phyloP scores from a whole-genome alignment of 2,888 invertebrate genomes.

The Linnaemya vulpina region DNA sequence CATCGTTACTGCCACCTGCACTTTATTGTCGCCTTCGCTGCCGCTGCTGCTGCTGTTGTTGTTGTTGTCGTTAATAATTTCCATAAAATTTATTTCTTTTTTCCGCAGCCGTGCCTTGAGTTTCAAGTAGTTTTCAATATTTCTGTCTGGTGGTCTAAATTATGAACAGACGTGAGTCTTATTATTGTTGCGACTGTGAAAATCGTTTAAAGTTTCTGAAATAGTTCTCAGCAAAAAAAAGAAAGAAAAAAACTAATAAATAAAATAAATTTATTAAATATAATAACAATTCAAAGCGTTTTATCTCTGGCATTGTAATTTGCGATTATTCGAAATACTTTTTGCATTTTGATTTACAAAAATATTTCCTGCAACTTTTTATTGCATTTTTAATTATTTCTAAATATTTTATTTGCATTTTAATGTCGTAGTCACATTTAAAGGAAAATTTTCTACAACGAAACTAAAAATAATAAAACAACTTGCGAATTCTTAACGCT shows the following conservation, averaged over 20 bases:
- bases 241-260: constrained; percentile 40
- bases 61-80: constrained; percentile 48
- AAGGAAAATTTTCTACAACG: too few relatives aligned
- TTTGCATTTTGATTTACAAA: constrained; percentile 20
- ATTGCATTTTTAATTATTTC: neutral
- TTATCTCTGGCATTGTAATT: constrained; percentile 36
- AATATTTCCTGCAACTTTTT: neutral
- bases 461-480: too few relatives aligned
- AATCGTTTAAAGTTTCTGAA: constrained; percentile 30
- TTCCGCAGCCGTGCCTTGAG: constrained; percentile 60
- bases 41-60: constrained; percentile 9
- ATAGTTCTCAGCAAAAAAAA: constrained; percentile 7
- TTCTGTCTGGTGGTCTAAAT: constrained; percentile 67
- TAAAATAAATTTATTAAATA: constrained; percentile 40
- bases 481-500: too few relatives aligned
- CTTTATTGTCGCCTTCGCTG: constrained; percentile 39
- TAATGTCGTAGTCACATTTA: constrained; percentile 7
- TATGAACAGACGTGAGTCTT: constrained; percentile 61
- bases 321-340: constrained; percentile 35
- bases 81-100: constrained; percentile 65
- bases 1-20: constrained; percentile 48
- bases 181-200: constrained; percentile 37
- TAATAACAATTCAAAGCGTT: constrained; percentile 38
- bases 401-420: constrained; percentile 9
- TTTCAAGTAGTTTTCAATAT: constrained; percentile 63